Conservation (phyloP, 2,797 vertebrate species). For the Spinibarbus caldwelli region DNA sequence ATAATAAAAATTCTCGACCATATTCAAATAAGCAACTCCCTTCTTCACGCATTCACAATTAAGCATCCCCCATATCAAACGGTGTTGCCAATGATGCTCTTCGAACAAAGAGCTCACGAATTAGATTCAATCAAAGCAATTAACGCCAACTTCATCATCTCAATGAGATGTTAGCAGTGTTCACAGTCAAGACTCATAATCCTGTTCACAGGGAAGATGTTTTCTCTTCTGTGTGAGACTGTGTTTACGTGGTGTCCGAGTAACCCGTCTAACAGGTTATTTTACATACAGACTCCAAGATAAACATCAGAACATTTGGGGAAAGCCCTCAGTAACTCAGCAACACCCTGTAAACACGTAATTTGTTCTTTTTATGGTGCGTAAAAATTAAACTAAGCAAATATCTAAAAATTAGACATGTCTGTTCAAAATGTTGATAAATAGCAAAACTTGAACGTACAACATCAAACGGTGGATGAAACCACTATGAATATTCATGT, state of each 20-base stretch:
- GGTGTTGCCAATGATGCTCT: not conserved
- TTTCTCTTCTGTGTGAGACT: not conserved
- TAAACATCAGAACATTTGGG: constrained; percentile 30
- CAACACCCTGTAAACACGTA: too few relatives aligned
- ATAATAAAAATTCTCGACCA: not conserved
- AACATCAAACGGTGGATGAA: not conserved
- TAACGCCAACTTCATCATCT: constrained; percentile 21
- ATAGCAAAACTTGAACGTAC: not conserved
- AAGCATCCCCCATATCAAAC: constrained; percentile 10
- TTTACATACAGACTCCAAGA: constrained; percentile 33
- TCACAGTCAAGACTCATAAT: not conserved
- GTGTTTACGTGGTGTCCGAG: not conserved
- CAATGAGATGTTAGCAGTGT: constrained; percentile 10
- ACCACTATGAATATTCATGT: constrained; percentile 41
- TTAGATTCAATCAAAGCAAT: constrained; percentile 31
- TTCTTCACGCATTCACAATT: not conserved
- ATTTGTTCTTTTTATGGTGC: not conserved
- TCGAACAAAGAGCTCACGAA: not conserved
- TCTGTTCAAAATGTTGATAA: not conserved
- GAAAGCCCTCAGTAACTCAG: not conserved
- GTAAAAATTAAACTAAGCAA: not conserved
- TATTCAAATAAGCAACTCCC: constrained; percentile 45
- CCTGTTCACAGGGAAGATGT: constrained; percentile 5
- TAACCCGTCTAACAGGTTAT: constrained; percentile 51
- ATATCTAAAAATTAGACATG: too few relatives aligned